Evolutionary conservation across 1,140 invertebrate genomes (phyloP).

Genomic region (Megalopta genalis): DNA sequence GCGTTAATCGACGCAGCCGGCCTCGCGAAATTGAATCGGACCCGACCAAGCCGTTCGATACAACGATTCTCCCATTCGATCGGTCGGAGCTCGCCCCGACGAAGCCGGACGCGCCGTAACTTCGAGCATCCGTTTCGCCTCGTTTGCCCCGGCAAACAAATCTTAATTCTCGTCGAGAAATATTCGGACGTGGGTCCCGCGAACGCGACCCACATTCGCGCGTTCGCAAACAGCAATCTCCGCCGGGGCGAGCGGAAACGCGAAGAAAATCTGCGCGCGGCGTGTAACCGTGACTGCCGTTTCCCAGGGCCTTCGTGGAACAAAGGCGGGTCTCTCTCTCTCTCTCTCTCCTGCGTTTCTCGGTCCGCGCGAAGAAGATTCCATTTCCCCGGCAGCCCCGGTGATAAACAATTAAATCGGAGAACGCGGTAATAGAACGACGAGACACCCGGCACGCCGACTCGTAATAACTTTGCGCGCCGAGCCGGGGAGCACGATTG

Average conservation of each 20-base stretch:
- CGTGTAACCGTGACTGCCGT: too few species aligned
- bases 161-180: too few species aligned
- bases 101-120: too few species aligned
- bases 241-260: too few species aligned
- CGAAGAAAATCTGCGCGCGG: too few species aligned
- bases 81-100: not conserved
- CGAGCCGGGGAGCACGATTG: not conserved
- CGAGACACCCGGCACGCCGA: not conserved
- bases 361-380: not conserved
- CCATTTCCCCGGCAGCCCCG: not conserved
- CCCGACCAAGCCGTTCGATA: not conserved
- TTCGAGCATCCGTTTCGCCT: too few species aligned
- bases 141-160: too few species aligned
- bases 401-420: constrained; percentile 36
- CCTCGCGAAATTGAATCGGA: not conserved
- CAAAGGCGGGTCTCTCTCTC: too few species aligned
- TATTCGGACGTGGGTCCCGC: too few species aligned
- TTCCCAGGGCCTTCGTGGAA: too few species aligned
- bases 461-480: constrained; percentile 23
- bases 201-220: too few species aligned
- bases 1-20: constrained; percentile 23
- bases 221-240: too few species aligned
- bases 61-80: not conserved
- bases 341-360: not conserved
- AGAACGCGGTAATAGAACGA: constrained; percentile 15